phyloP scores from a whole-genome alignment of 2,113 vertebrate genomes.

The Rhagologus leucostigma region DNA sequence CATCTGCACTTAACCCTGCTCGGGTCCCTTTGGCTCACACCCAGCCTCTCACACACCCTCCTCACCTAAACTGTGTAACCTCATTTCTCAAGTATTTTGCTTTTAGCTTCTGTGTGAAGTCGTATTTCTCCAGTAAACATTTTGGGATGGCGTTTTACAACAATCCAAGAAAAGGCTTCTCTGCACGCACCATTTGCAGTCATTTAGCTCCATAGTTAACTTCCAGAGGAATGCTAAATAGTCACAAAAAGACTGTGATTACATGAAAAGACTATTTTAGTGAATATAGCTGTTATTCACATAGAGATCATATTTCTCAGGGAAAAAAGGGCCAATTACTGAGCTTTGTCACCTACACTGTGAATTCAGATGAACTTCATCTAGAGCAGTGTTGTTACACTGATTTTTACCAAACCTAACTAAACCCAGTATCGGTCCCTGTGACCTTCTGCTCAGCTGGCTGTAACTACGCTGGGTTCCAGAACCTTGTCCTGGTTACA shows the following conservation, averaged over 20 bases:
- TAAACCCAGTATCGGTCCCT: neutral
- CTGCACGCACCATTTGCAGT: neutral
- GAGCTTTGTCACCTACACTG: constrained; percentile 3
- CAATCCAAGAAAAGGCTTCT: neutral
- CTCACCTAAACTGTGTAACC: neutral
- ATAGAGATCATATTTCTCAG: neutral
- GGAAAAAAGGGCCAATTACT: neutral
- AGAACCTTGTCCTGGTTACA: neutral
- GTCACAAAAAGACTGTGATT: constrained; percentile 33
- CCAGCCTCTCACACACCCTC: neutral
- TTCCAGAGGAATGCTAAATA: constrained; percentile 31
- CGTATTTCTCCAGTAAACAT: neutral
- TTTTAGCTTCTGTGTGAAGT: neutral
- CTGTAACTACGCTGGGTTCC: neutral
- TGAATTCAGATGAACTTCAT: constrained; percentile 19
- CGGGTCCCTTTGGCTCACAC: neutral
- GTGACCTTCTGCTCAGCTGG: neutral
- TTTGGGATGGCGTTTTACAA: neutral
- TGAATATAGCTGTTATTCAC: constrained; percentile 34
- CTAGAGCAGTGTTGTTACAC: neutral
- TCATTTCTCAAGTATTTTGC: neutral
- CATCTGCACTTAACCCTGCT: neutral
- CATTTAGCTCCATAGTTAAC: neutral
- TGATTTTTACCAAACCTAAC: neutral
- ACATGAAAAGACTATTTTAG: constrained; percentile 18